Evolutionary conservation across 1,140 invertebrate species (phyloP), one percentile per base, ranked within the genome.

Genomic region (Heterodera schachtii): DNA sequence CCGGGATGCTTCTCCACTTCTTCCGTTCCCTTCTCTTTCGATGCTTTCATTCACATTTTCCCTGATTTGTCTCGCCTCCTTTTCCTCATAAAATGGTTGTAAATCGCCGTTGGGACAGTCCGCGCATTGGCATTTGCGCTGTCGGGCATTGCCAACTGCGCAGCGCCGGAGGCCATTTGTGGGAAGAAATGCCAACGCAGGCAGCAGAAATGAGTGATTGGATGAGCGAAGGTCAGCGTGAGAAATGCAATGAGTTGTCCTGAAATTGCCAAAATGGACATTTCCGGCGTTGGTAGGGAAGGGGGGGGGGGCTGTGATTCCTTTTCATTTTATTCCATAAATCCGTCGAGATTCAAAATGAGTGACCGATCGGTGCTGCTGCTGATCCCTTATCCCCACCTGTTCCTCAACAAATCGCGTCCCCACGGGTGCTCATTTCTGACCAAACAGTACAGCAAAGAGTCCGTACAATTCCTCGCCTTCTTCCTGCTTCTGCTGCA

Each of bases 371-470:
- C 76, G 52, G 52, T 52, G 31, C 31, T 31, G 31, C 31, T 31
- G 31, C 31, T 31, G 31, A 31, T 31, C 31, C 31, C 31, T 31
- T 31, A 31, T 31, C 31, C 31, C 31, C 77, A 69, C 70, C 70
- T 78, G 16, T 69, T 69, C 31, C 0, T 31, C 11, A 78, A 46
- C 21, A 44, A 31, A 16, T 78, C 77, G 13, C 77, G 41, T 64
- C 77, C 77, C 77, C 64, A 69, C 46, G 66, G 47, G 64, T 78
- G 60, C 19, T 78, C 77, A 21, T 78, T 41, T 5, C 77, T 52
- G 16, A 13, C 46, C 49, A 78, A 47, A 21, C 77, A 78, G 70
- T 78, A 78, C 47, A 78, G 31, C 70, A 78, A 69, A n/a, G 77
- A 71, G 70, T 78, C 77, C 31, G 77, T 64, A 69, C 77, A 78